phyloP scores from a whole-genome alignment of 1,140 invertebrate genomes.

The Cardiocondyla obscurior region DNA sequence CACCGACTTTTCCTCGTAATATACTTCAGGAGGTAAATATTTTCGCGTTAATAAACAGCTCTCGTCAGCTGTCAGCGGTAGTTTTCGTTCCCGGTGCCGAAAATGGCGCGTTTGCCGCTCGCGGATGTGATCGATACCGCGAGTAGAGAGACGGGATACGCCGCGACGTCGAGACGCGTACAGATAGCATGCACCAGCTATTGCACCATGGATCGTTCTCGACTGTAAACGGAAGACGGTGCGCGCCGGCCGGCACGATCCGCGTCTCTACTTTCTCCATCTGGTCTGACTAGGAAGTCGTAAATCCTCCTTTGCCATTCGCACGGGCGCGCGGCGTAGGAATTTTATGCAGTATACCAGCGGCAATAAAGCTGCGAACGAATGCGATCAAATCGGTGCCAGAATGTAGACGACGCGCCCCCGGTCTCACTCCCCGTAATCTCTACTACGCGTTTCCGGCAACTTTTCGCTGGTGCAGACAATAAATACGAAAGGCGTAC shows the following conservation, averaged over 20 bases:
- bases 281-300: conserved; percentile 63
- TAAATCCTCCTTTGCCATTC: conserved; percentile 66
- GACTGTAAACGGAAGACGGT: conserved; percentile 61
- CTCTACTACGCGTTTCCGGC: conserved; percentile 19
- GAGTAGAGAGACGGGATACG: background rate
- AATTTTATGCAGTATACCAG: conserved; percentile 37
- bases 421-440: background rate
- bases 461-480: conserved; percentile 20
- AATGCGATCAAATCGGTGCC: conserved; percentile 32
- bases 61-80: no score
- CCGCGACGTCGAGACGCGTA: background rate
- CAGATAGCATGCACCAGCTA: conserved; percentile 2
- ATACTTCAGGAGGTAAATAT: background rate
- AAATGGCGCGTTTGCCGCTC: background rate
- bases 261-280: conserved; percentile 67
- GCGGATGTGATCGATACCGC: background rate
- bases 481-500: background rate
- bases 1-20: background rate
- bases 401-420: conserved; percentile 14
- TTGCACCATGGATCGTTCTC: background rate
- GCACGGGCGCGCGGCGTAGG: conserved; percentile 27
- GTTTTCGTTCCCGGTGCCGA: no score
- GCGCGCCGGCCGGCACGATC: background rate
- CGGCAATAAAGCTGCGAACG: conserved; percentile 42
- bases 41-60: background rate